phyloP scores from a whole-genome alignment of 2,888 invertebrate genomes.

The Herminia tarsipennalis region DNA sequence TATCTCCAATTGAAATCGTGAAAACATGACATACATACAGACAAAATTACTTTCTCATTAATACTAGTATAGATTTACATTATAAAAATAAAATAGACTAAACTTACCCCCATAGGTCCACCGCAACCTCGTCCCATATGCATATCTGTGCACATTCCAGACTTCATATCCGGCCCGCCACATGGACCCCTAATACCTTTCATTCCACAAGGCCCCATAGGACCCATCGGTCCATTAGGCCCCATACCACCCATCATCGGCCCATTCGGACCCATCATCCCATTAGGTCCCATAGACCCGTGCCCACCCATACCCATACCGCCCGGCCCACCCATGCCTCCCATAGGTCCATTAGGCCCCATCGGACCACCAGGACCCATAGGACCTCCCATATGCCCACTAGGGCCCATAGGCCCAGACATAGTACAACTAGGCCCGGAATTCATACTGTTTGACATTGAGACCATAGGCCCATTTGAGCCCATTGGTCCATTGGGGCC shows the following conservation, averaged over 20 bases:
- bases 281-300: conserved; percentile 75
- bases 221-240: conserved; percentile 81
- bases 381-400: conserved; percentile 61
- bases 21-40: too few relatives aligned
- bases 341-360: conserved; percentile 61
- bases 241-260: conserved; percentile 80
- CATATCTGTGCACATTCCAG: conserved; percentile 82
- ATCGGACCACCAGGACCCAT: conserved; percentile 70
- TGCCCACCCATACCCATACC: conserved; percentile 70
- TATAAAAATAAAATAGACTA: not conserved
- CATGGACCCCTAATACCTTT: conserved; percentile 79
- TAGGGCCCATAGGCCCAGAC: conserved; percentile 75
- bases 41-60: not conserved
- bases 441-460: conserved; percentile 77
- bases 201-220: conserved; percentile 83
- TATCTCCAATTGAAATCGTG: too few relatives aligned
- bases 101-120: conserved; percentile 82
- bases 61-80: not conserved
- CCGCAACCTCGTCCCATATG: conserved; percentile 83
- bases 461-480: conserved; percentile 77
- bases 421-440: conserved; percentile 80
- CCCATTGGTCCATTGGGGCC: conserved; percentile 76
- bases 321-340: conserved; percentile 63
- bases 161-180: conserved; percentile 82
- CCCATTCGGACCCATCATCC: conserved; percentile 82